These are phyloP conservation scores for Hypotaenidia okinawae DNA, from an alignment of 2,797 vertebrate genomes.

Conservation along the genomic window DNA sequence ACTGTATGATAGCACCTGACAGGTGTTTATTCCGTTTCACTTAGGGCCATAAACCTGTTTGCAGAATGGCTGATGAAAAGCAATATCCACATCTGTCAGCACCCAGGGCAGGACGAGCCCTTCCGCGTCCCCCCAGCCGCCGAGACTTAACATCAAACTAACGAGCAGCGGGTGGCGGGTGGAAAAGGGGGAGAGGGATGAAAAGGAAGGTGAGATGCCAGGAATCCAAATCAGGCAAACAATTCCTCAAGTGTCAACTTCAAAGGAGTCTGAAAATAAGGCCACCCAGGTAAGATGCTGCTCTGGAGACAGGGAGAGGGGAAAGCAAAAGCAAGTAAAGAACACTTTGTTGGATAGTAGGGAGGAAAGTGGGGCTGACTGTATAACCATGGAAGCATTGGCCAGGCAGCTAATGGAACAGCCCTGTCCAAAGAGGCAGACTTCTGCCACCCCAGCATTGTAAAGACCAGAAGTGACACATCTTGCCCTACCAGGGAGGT, in stretches of 20 bases:
- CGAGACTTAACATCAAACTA: background rate
- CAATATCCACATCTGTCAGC: constrained; percentile 32
- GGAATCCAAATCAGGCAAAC: background rate
- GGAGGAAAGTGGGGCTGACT: background rate
- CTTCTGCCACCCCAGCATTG: rapidly evolving
- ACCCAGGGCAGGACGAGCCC: background rate
- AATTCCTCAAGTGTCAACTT: background rate
- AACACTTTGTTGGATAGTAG: background rate
- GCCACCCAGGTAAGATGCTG: background rate
- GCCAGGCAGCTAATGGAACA: background rate
- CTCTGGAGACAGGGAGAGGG: background rate
- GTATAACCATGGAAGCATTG: background rate
- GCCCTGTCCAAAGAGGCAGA: background rate
- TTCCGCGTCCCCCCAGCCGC: background rate
- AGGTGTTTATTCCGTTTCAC: background rate
- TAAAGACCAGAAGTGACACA: background rate
- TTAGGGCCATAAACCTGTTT: background rate
- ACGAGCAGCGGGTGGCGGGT: background rate
- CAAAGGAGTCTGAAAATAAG: constrained; percentile 10
- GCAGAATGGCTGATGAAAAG: constrained; percentile 8
- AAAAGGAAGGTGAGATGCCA: background rate
- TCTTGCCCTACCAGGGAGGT: background rate
- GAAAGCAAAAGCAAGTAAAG: background rate
- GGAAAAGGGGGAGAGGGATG: background rate
- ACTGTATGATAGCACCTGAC: background rate